These are phyloP conservation scores for Agrochola lychnidis DNA, from an alignment of 2,888 invertebrate species.

Conservation along the genomic window DNA sequence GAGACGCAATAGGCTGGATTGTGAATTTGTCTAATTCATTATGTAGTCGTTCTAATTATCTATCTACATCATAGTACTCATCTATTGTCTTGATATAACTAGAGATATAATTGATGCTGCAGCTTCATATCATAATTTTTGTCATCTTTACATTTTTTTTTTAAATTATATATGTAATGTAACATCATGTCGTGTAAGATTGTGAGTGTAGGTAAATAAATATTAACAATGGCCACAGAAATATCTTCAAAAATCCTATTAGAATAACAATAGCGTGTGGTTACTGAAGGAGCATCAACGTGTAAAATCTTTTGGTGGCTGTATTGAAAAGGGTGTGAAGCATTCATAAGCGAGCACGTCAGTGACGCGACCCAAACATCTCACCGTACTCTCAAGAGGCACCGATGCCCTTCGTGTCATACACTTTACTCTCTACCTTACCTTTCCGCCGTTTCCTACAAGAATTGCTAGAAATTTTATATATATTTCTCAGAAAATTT, in stretches of 20 bases:
- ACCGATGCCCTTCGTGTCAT: conserved; percentile 80
- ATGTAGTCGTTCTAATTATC: conserved; percentile 4
- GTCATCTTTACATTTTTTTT: too few species aligned
- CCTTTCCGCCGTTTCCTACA: conserved; percentile 75
- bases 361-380: conserved; percentile 84
- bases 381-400: conserved; percentile 83
- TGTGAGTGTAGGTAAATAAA: conserved; percentile 38
- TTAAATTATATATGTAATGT: neutral
- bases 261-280: conserved; percentile 73
- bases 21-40: conserved; percentile 24
- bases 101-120: too few species aligned
- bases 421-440: conserved; percentile 77
- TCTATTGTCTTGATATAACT: neutral
- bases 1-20: conserved; percentile 3
- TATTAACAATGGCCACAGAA: conserved; percentile 54
- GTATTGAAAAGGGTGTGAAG: conserved; percentile 79
- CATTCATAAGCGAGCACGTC: conserved; percentile 85
- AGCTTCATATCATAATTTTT: too few species aligned
- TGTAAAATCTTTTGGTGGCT: conserved; percentile 74
- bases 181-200: too few species aligned
- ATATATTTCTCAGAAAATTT: conserved; percentile 71
- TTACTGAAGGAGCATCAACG: conserved; percentile 73
- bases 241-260: conserved; percentile 65
- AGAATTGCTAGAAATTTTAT: conserved; percentile 73
- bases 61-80: neutral